Evolutionary conservation across 2,797 vertebrate species (phyloP).

Genomic region (Garrulus glandarius): DNA sequence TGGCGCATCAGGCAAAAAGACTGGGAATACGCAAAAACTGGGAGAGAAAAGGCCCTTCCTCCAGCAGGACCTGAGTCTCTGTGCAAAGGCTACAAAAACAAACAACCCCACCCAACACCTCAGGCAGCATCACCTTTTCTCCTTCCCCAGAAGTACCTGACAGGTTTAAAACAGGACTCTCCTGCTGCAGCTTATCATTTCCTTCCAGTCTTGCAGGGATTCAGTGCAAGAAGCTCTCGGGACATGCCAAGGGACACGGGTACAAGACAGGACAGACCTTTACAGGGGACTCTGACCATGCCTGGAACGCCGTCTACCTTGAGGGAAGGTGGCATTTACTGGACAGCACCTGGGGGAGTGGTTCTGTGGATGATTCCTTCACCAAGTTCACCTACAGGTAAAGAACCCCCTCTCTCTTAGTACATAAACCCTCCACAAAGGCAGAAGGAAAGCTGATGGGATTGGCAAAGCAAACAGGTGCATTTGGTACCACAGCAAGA

Average conservation of each 20-base stretch:
- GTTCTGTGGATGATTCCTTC: slow-evolving; percentile 65
- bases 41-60: neutral
- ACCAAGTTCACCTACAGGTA: slow-evolving; percentile 80
- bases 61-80: neutral
- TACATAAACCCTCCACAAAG: neutral
- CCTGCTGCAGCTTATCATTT: neutral
- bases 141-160: neutral
- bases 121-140: neutral
- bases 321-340: slow-evolving; percentile 80
- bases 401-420: neutral
- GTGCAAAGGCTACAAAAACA: neutral
- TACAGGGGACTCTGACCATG: slow-evolving; percentile 67
- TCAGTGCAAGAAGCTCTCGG: slow-evolving; percentile 75
- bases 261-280: slow-evolving; percentile 76
- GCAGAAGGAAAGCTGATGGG: neutral
- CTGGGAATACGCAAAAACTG: neutral
- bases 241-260: slow-evolving; percentile 76
- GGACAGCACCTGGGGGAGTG: slow-evolving; percentile 83
- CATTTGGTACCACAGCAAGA: neutral
- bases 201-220: slow-evolving; percentile 74
- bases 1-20: neutral
- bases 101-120: neutral
- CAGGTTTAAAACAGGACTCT: neutral
- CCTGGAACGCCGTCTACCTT: slow-evolving; percentile 80
- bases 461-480: neutral